phyloP scores from a whole-genome alignment of 2,888 invertebrate species.

The Galerucella calmariensis region DNA sequence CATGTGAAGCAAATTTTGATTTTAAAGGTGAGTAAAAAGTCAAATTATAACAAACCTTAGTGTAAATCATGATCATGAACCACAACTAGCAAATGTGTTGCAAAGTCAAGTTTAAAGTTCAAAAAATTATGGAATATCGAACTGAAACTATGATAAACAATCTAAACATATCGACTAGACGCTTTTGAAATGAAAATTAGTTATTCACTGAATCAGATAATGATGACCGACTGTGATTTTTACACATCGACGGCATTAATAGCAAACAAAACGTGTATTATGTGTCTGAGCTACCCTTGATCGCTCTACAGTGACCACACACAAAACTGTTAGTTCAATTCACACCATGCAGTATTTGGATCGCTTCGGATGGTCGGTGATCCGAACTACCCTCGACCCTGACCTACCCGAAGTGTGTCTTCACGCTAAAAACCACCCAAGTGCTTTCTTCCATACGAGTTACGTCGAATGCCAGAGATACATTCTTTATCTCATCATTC shows the following conservation, averaged over 20 bases:
- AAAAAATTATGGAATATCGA: conserved; percentile 14
- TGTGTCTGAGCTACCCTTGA: conserved; percentile 56
- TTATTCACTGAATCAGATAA: conserved; percentile 57
- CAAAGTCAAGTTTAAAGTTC: too few relatives aligned
- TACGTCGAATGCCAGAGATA: conserved; percentile 25
- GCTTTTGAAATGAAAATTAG: conserved; percentile 55
- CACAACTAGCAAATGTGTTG: too few relatives aligned
- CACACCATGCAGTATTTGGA: conserved; percentile 56
- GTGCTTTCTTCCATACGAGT: conserved; percentile 57
- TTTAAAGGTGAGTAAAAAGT: too few relatives aligned
- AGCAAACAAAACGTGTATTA: conserved; percentile 48
- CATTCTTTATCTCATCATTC: conserved; percentile 11
- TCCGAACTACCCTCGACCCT: conserved; percentile 65
- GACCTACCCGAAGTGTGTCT: conserved; percentile 61
- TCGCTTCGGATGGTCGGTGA: conserved; percentile 64
- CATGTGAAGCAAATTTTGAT: too few relatives aligned
- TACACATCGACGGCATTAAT: conserved; percentile 59
- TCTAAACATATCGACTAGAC: conserved; percentile 33
- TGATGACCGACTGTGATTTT: conserved; percentile 53
- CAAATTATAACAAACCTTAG: too few relatives aligned
- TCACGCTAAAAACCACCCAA: conserved; percentile 63
- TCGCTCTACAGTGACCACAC: conserved; percentile 63
- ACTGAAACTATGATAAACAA: conserved; percentile 11
- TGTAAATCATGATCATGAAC: too few relatives aligned
- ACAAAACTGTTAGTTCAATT: conserved; percentile 63